These are phyloP conservation scores for Quiscalus mexicanus DNA, from an alignment of 2,113 vertebrate species.

Conservation along the genomic window DNA sequence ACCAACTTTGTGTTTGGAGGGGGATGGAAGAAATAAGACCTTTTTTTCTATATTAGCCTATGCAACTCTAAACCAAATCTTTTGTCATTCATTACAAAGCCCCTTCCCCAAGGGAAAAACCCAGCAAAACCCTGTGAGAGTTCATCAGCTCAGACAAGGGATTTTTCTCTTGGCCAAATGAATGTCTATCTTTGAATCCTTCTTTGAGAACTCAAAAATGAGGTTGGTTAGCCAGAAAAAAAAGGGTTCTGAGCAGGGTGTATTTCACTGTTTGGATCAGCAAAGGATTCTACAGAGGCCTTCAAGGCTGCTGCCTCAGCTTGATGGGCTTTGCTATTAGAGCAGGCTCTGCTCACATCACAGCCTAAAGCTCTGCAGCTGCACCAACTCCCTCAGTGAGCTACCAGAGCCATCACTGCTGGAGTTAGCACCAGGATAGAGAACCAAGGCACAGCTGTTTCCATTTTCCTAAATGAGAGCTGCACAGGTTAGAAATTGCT, in stretches of 20 bases:
- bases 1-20: background rate
- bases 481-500: background rate
- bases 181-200: background rate
- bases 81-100: background rate
- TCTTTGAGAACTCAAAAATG: background rate
- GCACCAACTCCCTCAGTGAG: background rate
- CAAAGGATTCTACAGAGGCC: background rate
- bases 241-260: background rate
- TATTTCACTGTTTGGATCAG: background rate
- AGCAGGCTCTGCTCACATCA: background rate
- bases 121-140: background rate
- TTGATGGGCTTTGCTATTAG: background rate
- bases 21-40: background rate
- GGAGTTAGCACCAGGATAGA: accelerated
- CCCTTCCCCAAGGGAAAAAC: background rate
- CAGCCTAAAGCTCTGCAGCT: background rate
- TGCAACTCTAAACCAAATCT: background rate
- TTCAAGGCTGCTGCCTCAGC: background rate
- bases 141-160: background rate
- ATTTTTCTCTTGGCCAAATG: background rate
- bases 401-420: background rate
- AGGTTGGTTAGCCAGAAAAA: background rate
- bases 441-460: background rate
- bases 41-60: background rate
- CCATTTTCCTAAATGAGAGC: background rate